A percentile compares a stretch with the other conserved stretches of the same genome.
Conservation (phyloP, 1,140 invertebrate species). For the Planococcus citri region DNA sequence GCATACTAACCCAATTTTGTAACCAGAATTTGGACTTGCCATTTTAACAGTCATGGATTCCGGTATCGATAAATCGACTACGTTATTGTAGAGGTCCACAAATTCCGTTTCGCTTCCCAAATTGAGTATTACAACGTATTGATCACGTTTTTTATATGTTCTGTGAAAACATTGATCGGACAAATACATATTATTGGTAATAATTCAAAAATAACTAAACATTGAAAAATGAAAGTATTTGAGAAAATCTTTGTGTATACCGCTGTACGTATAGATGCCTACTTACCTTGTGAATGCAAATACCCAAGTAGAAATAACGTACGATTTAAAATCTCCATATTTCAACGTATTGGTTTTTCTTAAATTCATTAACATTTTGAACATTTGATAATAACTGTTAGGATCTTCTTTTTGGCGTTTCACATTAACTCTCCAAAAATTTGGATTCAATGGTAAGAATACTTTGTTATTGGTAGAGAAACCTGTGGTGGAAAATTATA, state of each 20-base stretch:
- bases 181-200: no score
- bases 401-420: constrained; percentile 26
- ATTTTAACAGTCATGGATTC: not conserved
- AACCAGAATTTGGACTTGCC: constrained; percentile 20
- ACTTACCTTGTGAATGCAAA: constrained; percentile 21
- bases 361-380: constrained; percentile 20
- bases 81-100: not conserved
- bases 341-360: constrained; percentile 22
- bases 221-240: no score
- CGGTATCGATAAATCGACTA: not conserved
- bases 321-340: constrained; percentile 18
- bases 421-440: constrained; percentile 41
- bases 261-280: no score
- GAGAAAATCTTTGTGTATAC: no score
- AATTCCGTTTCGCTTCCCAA: constrained; percentile 21
- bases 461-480: not conserved
- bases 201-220: no score
- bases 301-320: constrained; percentile 13
- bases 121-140: constrained; percentile 16
- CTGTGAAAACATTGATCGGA: no score
- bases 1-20: not conserved
- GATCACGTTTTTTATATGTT: not conserved
- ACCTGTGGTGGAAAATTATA: no score
- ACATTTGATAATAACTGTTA: constrained; percentile 23
- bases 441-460: constrained; percentile 39